phyloP scores from a whole-genome alignment of 2,888 invertebrate species.

The Pharmacophagus antenor region DNA sequence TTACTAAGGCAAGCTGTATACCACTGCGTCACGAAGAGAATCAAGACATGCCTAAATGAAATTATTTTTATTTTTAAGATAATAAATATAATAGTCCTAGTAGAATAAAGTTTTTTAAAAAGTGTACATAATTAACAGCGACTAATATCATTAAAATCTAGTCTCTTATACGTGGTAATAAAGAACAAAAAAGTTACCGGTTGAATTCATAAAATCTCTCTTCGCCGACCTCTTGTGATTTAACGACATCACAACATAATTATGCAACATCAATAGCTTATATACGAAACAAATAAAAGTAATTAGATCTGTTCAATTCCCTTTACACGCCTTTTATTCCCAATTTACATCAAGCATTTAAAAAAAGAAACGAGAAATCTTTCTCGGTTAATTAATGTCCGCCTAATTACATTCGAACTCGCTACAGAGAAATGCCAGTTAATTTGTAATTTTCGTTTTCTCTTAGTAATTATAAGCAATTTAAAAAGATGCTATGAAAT shows the following conservation, averaged over 20 bases:
- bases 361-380: neutral
- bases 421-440: neutral
- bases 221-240: neutral
- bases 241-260: too few species aligned
- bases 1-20: too few species aligned
- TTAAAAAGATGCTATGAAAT: neutral
- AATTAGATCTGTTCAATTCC: neutral
- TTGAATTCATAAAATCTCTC: too few species aligned
- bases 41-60: too few species aligned
- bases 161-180: too few species aligned
- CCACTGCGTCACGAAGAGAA: too few species aligned
- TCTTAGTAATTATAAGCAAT: neutral
- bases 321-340: neutral
- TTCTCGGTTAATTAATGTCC: neutral
- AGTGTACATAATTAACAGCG: too few species aligned
- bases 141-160: too few species aligned
- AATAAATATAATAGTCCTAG: too few species aligned
- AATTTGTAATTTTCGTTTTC: slow-evolving; percentile 1
- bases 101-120: too few species aligned
- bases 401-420: slow-evolving; percentile 1
- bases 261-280: neutral
- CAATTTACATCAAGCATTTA: neutral
- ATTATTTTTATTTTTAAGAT: too few species aligned
- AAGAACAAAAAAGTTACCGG: too few species aligned
- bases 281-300: neutral